Evolutionary conservation across 2,113 vertebrate species (phyloP), one percentile per base, ranked within the genome.

Genomic region (Ceratotherium simum): DNA sequence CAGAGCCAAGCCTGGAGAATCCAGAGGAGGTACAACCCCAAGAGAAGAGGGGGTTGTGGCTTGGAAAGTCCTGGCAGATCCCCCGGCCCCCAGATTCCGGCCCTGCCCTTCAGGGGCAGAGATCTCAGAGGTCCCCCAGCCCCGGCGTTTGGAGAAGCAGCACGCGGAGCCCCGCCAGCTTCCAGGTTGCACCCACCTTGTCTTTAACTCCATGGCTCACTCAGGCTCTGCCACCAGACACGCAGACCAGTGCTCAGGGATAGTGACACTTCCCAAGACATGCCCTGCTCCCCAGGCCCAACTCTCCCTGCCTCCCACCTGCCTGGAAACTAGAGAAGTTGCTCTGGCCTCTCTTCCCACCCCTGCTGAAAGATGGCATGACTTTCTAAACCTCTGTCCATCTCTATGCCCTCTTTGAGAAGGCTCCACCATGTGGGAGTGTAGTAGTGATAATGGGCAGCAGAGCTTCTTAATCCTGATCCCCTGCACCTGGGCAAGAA

Each of bases 161-260:
- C 48, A n/a, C 8, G 0, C 11, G 25, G 73, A 29, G 12, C 6
- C 80, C 83, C 1, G 2, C 0, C 6, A 14, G 62, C 14, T 58
- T 67, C 90, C 75, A 70, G 80, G 29, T 80, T 21, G n/a, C 72
- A 97, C 94, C 95, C 97, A 96, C 97, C 98, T 98, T 96, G 58
- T 69, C 56, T 91, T 94, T 69, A 80, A 65, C 21, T 88, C 58
- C 88, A 39, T 1, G 16, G 80, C 25, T 97, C 64, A 62, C 88
- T 82, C 64, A 11, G 88, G 23, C 72, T 64, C n/a, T 36, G 67
- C n/a, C 14, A 0, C 92, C 86, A 91, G 81, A 65, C 75, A 62
- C 56, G 12, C 33, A 79, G 85, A 42, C 14, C 72, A 79, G 73
- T 31, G 39, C 17, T 56, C 0, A 0, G 33, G 64, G n/a, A 42